Conservation (phyloP, 2,888 invertebrate genomes). For the Phortica magna region DNA sequence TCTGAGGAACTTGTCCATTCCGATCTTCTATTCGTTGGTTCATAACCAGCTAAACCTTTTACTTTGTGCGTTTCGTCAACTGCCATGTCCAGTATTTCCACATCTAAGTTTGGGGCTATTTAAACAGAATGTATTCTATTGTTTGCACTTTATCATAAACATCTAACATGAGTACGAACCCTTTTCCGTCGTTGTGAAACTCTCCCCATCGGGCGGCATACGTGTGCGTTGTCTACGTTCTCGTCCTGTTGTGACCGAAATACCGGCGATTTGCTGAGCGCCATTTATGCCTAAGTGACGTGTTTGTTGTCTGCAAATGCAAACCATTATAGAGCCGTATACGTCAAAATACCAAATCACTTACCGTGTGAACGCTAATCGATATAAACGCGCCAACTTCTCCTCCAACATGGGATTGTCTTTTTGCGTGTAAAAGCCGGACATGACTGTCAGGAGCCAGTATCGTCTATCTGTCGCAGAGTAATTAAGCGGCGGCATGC, state of each 20-base stretch:
- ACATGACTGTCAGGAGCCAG: conserved; percentile 89
- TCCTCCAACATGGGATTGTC: conserved; percentile 84
- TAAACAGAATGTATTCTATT: conserved; percentile 10
- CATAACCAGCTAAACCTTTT: conserved; percentile 39
- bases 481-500: conserved; percentile 71
- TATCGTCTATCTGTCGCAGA: conserved; percentile 83
- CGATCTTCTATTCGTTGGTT: conserved; percentile 51
- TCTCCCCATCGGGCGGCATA: background rate
- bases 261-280: conserved; percentile 67
- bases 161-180: background rate
- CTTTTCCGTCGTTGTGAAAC: conserved; percentile 5
- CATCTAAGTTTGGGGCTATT: conserved; percentile 53
- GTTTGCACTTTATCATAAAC: background rate
- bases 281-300: conserved; percentile 85
- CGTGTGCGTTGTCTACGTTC: conserved; percentile 58
- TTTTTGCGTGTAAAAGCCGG: conserved; percentile 79
- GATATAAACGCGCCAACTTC: conserved; percentile 87
- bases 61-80: conserved; percentile 55
- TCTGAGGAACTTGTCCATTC: conserved; percentile 67
- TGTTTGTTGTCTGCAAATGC: conserved; percentile 84
- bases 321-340: conserved; percentile 14
- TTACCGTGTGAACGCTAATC: conserved; percentile 88
- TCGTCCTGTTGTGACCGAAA: conserved; percentile 56
- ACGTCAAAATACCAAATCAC: background rate
- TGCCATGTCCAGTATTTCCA: conserved; percentile 64